Base-by-base conservation (phyloP, 2,888 invertebrate genomes). In the Masnerella sp. region DNA sequence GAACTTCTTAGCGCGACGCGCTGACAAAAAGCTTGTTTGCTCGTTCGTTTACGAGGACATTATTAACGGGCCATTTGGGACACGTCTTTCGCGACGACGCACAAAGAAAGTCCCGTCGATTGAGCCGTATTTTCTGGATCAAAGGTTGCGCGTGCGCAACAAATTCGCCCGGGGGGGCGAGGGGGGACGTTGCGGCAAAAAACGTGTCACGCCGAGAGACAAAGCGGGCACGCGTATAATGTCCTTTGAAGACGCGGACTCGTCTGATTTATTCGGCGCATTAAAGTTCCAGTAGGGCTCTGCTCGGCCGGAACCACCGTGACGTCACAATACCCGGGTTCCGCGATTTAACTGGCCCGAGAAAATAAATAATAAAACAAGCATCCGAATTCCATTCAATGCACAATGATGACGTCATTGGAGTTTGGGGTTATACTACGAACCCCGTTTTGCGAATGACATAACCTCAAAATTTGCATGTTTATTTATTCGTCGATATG, bases 221-320 rank as follows among this genome's bases (percentile, higher is more conserved):
- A 65, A 64, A 65, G 65, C 54, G 32, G 38, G 28, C 47, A 56
- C 65, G 54, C 54, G 54, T 47, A 65, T 54, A 54, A 56, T 47
- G 54, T 65, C 28, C 54, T 65, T 65, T 56, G 65, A 65, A 54
- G 54, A 65, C 28, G 54, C 54, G 42, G 38, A 28, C 22, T 25
- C 34, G 43, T 25, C 43, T 52, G 62, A 62, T 62, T 62, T 62
- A 62, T 43, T 64, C 52, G 52, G 34, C n/a, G 56, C 62, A 62
- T 56, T 56, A 70, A 70, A 70, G 69, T 61, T 30, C 58, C 34
- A 56, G 25, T 30, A 81, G 77, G 68, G 62, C 36, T 73, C 62
- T 67, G 76, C 67, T 73, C 62, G 78, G 76, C 79, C 82, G 82
- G 83, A 84, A 81, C 81, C 74, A 62, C 78, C 79, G 76, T 76